phyloP scores from a whole-genome alignment of 2,888 invertebrate species.

The Romanomermis culicivorax region DNA sequence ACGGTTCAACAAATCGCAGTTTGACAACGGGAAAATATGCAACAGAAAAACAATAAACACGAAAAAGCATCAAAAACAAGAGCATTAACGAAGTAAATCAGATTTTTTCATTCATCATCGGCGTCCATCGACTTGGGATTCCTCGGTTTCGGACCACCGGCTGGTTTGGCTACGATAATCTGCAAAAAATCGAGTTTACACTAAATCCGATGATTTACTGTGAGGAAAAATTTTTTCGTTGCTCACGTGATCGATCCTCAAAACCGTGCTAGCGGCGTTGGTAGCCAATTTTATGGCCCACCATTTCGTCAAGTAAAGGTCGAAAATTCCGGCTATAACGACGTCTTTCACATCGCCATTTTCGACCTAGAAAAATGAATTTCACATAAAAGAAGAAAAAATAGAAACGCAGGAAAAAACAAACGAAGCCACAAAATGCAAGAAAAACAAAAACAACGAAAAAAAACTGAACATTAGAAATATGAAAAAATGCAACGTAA shows the following conservation, averaged over 20 bases:
- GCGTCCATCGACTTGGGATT: constrained; percentile 21
- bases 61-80: too few relatives aligned
- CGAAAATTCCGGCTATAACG: constrained; percentile 51
- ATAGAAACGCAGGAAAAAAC: constrained; percentile 10
- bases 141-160: constrained; percentile 33
- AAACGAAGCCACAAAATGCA: constrained; percentile 7
- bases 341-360: constrained; percentile 50
- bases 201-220: not conserved
- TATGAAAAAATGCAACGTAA: too few relatives aligned
- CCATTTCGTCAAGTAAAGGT: constrained; percentile 59
- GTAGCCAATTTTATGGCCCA: constrained; percentile 93
- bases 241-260: constrained; percentile 35
- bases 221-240: not conserved
- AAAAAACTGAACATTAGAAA: too few relatives aligned
- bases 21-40: too few relatives aligned
- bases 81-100: too few relatives aligned
- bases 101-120: constrained; percentile 36
- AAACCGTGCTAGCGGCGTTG: constrained; percentile 47
- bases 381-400: constrained; percentile 6
- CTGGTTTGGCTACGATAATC: constrained; percentile 38
- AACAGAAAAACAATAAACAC: too few relatives aligned
- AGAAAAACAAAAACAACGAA: too few relatives aligned
- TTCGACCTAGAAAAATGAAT: constrained; percentile 38
- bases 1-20: too few relatives aligned
- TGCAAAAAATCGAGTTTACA: constrained; percentile 16